Percentiles rank a stretch among this genome's conserved stretches.
Evolutionary conservation across 2,797 vertebrate genomes (phyloP).

Genomic region (Rhinella marina): DNA sequence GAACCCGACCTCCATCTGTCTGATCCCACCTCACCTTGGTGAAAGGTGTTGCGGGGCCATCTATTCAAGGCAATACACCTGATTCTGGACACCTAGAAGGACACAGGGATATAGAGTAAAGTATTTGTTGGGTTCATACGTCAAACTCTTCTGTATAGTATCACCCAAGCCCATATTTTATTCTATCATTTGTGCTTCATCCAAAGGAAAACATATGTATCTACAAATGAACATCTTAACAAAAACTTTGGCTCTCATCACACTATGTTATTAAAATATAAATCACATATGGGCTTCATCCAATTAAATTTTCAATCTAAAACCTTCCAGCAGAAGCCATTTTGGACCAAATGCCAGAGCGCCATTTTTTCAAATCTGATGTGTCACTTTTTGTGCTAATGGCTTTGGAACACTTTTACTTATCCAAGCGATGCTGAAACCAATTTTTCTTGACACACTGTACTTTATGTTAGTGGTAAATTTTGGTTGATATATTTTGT

Average conservation of each 20-base stretch:
- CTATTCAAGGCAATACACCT: slow-evolving; percentile 6
- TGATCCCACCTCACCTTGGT: slow-evolving; percentile 57
- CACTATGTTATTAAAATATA: not conserved
- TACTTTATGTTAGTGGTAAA: no score
- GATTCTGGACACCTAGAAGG: not conserved
- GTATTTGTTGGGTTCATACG: not conserved
- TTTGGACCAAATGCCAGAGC: no score
- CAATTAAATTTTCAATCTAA: not conserved
- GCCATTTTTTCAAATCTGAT: no score
- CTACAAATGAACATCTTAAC: not conserved
- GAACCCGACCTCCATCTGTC: slow-evolving; percentile 57
- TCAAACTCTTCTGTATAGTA: not conserved
- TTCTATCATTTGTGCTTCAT: not conserved
- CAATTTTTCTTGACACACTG: no score
- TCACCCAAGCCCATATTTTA: not conserved
- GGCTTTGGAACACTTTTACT: no score
- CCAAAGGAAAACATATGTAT: not conserved
- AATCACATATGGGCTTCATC: not conserved
- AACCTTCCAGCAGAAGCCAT: not conserved
- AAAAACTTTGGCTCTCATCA: not conserved
- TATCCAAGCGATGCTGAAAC: no score
- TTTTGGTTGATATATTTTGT: no score
- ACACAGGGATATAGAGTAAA: not conserved
- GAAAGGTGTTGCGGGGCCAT: slow-evolving; percentile 53
- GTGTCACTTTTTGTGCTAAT: no score